Base-by-base conservation (phyloP, 1,140 invertebrate species). In the Adelges cooleyi region DNA sequence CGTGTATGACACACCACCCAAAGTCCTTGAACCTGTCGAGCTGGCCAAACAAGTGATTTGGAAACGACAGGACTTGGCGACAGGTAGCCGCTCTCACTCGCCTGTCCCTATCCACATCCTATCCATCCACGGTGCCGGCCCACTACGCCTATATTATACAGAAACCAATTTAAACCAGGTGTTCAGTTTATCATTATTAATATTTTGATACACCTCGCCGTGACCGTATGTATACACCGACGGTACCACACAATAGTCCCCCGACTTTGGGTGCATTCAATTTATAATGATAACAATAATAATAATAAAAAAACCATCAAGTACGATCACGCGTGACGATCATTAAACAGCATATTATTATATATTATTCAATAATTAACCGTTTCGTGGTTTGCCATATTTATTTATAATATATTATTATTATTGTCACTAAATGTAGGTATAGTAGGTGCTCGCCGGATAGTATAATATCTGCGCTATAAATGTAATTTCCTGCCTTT, bases 101-200 rank as follows among this genome's bases (percentile, higher is more conserved):
- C 9, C 8, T 2, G n/a, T n/a, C n/a, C n/a, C n/a, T n/a, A n/a
- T n/a, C 23, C 9, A 13, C 23, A 25, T 15, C 20, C 23, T 23
- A 4, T 13, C 23, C 6, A 25, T 2, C 23, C 22, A 23, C 17
- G 15, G 18, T 20, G 22, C 2, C 17, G 44, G 50, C n/a, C 40
- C 20, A 46, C 25, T 5, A 17, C 40, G 40, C n/a, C 8, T 50
- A n/a, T n/a, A n/a, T n/a, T n/a, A n/a, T n/a, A n/a, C n/a, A 20
- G 56, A 62, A 62, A 62, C 42, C 56, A 62, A 62, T 62, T 62
- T 62, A 62, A 62, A 62, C 56, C 56, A 62, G 56, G 56, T 62
- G 56, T 62, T 62, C 56, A 17, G 38, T 46, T 46, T 11, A 6
- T 44, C 9, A 42, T 53, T 18, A 23, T 33, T 22, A 18, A 20